Evolutionary conservation across 1,140 invertebrate genomes (phyloP), one percentile per base, ranked within the genome.

Genomic region (Brachionus manjavacas): DNA sequence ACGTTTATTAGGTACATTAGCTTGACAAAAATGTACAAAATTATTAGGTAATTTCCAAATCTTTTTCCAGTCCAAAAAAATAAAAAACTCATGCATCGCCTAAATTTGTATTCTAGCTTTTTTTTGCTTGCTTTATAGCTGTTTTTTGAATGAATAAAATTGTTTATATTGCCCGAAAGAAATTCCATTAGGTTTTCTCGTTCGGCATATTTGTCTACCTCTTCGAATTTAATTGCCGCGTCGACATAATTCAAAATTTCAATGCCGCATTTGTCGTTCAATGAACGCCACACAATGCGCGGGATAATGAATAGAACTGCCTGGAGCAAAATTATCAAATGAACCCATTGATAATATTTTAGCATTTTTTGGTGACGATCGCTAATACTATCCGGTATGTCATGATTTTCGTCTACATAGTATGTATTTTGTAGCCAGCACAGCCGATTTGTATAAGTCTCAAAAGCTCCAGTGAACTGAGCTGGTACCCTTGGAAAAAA

Each of bases 261-360:
- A 84, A 84, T 84, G 35, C 81, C 81, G 41, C 81, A 70, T 74
- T 72, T 68, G 16, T 72, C 66, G 81, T 68, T 70, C 35, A 88
- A 85, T 70, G 86, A 87, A 55, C 87, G 87, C 88, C 88, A 89
- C 3, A 88, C 49, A 14, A 88, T 52, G 25, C 95, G 92, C 60
- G 96, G 96, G 85, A 95, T 94, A 91, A 97, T 97, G 91, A 98
- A 98, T 86, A 97, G 91, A 89, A 97, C 95, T 86, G 95, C 95
- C 94, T 97, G 93, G 11, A 92, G 92, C 87, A 89, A 88, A 78
- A 97, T 91, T 83, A 95, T 92, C 86, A 95, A 94, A 88, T 95
- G 95, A 46, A 97, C 94, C 95, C 83, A 85, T 68, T 85, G 85
- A 72, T 85, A 85, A 28, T 85, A 85, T 23, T 84, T 84, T 2